A percentile compares a stretch with the other conserved stretches of the same genome.
Evolutionary conservation across 2,888 invertebrate genomes (phyloP).

Genomic region (Dynastes maya): DNA sequence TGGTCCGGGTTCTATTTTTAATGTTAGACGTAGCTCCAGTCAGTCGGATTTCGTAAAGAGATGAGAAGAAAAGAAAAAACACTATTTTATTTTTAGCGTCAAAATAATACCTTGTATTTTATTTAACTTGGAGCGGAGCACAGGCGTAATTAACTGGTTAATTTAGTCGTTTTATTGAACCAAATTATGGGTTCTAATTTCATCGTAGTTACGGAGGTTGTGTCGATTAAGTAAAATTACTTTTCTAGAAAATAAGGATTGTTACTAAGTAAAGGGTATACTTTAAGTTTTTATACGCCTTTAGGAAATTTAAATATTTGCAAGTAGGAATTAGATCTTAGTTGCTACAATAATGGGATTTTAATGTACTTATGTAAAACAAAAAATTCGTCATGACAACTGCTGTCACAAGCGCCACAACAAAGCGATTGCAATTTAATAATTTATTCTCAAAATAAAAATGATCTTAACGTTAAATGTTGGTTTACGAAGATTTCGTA

Average conservation of each 20-base stretch:
- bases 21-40: conserved; percentile 20
- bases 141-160: conserved; percentile 8
- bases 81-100: conserved; percentile 18
- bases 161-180: background rate
- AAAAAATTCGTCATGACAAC: no score
- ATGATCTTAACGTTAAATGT: no score
- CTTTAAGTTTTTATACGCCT: no score
- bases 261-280: no score
- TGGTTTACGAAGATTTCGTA: no score
- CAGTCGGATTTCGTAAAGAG: conserved; percentile 6
- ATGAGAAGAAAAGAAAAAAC: background rate
- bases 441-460: no score
- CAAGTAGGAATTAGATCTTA: no score
- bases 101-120: conserved; percentile 29
- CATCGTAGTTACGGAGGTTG: background rate
- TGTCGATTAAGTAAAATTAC: background rate
- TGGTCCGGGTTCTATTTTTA: conserved; percentile 21
- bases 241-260: background rate
- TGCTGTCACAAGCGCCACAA: no score
- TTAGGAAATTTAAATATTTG: no score
- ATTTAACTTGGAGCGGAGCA: conserved; percentile 1
- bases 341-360: no score
- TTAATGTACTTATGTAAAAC: no score
- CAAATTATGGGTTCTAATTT: conserved; percentile 6
- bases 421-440: no score